phyloP scores from a whole-genome alignment of 2,888 invertebrate species.

The Cephus nigrinus region DNA sequence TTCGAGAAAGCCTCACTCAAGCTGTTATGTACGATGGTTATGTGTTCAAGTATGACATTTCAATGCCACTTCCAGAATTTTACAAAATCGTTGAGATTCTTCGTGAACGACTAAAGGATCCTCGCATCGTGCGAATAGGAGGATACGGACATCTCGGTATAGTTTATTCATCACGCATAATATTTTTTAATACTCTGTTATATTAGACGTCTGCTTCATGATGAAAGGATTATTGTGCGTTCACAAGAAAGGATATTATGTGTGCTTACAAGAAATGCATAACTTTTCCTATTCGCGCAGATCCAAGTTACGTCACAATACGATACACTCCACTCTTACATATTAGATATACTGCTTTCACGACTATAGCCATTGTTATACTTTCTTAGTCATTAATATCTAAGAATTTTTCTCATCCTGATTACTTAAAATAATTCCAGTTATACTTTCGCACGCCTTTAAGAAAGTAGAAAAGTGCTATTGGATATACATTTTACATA shows the following conservation, averaged over 20 bases:
- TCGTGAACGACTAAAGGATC: conserved; percentile 73
- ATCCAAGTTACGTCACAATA: not conserved
- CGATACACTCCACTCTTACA: not conserved
- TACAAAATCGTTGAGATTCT: conserved; percentile 85
- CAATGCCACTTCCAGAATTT: conserved; percentile 84
- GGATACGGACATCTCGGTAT: conserved; percentile 97
- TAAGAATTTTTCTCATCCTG: not conserved
- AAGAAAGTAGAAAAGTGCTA: not conserved
- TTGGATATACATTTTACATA: not conserved
- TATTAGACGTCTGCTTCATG: not conserved
- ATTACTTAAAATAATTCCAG: not conserved
- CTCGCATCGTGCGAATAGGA: conserved; percentile 73
- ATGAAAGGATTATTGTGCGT: not conserved
- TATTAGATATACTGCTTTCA: not conserved
- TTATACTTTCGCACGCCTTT: not conserved
- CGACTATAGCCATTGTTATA: not conserved
- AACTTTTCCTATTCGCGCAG: not conserved
- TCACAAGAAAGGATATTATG: not conserved
- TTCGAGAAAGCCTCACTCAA: conserved; percentile 87
- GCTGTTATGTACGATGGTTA: conserved; percentile 84
- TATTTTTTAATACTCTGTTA: not conserved
- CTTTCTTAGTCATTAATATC: not conserved
- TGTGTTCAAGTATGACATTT: conserved; percentile 95
- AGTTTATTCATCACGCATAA: conserved; percentile 28
- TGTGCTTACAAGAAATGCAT: not conserved